Conservation (phyloP, 2,113 vertebrate genomes). For the Arizona elegans region DNA sequence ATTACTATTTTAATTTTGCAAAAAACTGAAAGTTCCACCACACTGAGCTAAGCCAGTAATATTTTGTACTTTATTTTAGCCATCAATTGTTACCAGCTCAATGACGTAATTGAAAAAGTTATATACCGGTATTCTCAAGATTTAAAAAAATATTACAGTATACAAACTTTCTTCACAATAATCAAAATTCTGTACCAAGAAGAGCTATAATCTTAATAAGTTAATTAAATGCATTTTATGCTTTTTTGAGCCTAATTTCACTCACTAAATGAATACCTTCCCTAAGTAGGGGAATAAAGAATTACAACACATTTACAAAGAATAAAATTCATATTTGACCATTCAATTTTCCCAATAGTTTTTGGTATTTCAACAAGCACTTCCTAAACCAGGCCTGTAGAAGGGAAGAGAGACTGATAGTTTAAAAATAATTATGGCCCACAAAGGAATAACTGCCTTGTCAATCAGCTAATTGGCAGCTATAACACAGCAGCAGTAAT, state of each 20-base stretch:
- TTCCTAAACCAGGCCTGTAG: background rate
- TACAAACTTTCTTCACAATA: background rate
- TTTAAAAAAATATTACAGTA: background rate
- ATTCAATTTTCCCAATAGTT: background rate
- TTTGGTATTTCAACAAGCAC: background rate
- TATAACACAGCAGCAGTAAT: background rate
- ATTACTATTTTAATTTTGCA: background rate
- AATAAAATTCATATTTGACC: background rate
- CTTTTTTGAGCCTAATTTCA: background rate
- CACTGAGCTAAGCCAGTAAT: background rate
- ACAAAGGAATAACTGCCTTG: background rate
- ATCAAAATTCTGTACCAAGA: background rate
- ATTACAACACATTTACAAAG: background rate
- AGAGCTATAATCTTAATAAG: background rate
- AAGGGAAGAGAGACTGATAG: background rate
- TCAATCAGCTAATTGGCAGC: background rate
- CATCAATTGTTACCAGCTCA: background rate
- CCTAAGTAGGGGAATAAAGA: background rate
- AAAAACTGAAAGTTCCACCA: background rate
- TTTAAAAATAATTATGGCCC: background rate
- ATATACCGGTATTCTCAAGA: background rate
- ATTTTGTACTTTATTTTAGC: background rate
- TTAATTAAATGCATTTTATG: background rate
- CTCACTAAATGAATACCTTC: background rate
- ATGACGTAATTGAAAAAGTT: background rate